Conservation (phyloP, 1,140 invertebrate genomes). For the Chymomyza costata region DNA sequence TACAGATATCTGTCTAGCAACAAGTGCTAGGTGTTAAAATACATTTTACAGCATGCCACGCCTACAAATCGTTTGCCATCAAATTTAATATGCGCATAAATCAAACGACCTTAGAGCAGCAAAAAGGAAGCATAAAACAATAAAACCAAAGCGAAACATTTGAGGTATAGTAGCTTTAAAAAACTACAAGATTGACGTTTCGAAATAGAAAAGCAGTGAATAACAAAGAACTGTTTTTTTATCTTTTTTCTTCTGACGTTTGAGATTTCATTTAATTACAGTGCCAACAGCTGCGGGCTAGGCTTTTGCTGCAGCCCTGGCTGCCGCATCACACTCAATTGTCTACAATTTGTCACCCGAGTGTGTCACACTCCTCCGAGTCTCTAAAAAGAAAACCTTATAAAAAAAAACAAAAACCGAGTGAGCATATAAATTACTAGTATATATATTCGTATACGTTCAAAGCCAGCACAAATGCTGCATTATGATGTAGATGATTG, state of each 20-base stretch:
- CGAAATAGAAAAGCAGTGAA: background rate
- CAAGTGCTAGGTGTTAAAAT: conserved; percentile 26
- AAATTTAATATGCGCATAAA: conserved; percentile 27
- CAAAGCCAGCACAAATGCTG: conserved; percentile 13
- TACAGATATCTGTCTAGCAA: too few relatives aligned
- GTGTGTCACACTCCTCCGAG: conserved; percentile 5
- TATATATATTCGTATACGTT: too few relatives aligned
- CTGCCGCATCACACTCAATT: conserved; percentile 34
- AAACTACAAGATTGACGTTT: conserved; percentile 11
- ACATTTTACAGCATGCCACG: conserved; percentile 29
- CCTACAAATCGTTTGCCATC: conserved; percentile 9
- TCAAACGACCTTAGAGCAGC: conserved; percentile 4
- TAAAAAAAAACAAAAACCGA: conserved; percentile 10
- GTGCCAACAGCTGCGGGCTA: conserved; percentile 33
- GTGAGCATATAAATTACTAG: too few relatives aligned
- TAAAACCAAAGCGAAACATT: conserved; percentile 26
- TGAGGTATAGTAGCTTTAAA: conserved; percentile 37
- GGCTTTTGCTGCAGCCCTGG: background rate
- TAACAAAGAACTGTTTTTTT: background rate
- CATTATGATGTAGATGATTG: too few relatives aligned
- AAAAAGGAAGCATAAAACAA: conserved; percentile 18
- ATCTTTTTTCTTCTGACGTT: conserved; percentile 4
- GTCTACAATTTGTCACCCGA: conserved; percentile 37
- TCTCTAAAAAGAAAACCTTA: conserved; percentile 17
- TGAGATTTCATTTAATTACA: conserved; percentile 41